Evolutionary conservation across 1,140 invertebrate species (phyloP).

Genomic region (Metopolophium dirhodum): DNA sequence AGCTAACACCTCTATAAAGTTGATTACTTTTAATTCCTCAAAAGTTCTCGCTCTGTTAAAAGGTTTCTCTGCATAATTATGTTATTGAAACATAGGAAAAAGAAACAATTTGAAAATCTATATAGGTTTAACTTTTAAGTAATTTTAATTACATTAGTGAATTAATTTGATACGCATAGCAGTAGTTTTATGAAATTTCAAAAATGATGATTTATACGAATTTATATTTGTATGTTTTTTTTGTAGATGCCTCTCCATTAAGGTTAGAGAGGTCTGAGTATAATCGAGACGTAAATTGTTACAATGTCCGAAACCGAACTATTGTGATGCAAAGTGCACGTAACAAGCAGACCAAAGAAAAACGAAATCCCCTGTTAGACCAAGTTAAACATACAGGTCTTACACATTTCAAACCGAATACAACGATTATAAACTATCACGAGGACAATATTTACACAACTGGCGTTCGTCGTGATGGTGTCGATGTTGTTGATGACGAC

Average conservation of each 20-base stretch:
- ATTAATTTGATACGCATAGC: not conserved
- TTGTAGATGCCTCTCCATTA: slow-evolving; percentile 25
- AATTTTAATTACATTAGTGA: not conserved
- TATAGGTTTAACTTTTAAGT: not conserved
- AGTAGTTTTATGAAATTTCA: not conserved
- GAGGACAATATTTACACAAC: not conserved
- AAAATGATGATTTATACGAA: not conserved
- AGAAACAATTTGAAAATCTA: not conserved
- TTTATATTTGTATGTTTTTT: not conserved
- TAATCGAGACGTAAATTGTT: slow-evolving; percentile 33
- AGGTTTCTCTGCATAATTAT: not conserved
- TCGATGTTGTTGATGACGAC: not conserved
- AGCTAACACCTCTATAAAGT: not conserved
- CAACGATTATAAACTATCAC: not conserved
- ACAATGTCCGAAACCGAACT: slow-evolving; percentile 36
- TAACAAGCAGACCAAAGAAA: slow-evolving; percentile 64
- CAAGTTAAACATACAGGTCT: slow-evolving; percentile 75
- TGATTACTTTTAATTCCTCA: not conserved
- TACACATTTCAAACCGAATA: slow-evolving; percentile 68
- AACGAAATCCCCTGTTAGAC: slow-evolving; percentile 73
- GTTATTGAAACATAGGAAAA: not conserved
- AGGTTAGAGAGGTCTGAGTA: not conserved
- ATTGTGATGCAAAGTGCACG: slow-evolving; percentile 18
- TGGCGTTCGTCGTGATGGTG: not conserved
- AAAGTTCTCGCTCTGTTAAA: not conserved